Evolutionary conservation across 2,113 vertebrate genomes (phyloP), one percentile per base, ranked within the genome.

Genomic region (Sinocyclocheilus anophthalmus): DNA sequence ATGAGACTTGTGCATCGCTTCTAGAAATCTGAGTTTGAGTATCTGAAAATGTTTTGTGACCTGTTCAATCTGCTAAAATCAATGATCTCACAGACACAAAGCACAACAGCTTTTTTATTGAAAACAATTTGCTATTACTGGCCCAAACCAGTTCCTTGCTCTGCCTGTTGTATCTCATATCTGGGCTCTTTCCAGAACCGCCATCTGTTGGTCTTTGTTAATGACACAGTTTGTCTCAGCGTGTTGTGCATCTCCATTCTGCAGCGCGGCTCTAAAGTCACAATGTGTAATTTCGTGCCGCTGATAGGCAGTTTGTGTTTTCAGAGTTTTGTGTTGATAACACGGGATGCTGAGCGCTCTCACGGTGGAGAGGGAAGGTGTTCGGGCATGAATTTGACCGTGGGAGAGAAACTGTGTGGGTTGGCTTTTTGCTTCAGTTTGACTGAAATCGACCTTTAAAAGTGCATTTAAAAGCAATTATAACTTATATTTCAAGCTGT

Each of bases 121-220:
- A 84, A 78, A 89, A 82, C 85, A 88, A 86, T 88, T 85, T 80
- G 53, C 85, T 84, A 87, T 82, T 87, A 88, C 84, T 86, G 86
- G 76, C 84, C 88, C 79, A 76, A 89, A 88, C 86, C 85, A 59
- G 83, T 89, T 87, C 76, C 85, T 89, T 81, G 16, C 85, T 55
- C 70, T 81, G 85, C 81, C 75, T 87, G 85, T 84, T 88, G 85
- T 76, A 78, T 84, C 81, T 81, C 67, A 67, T 84, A 84, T 88
- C 87, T 86, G 90, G 86, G 78, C 61, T 88, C 24, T 87, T 88
- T 90, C 89, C 90, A 90, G 80, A 76, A 67, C 70, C 61, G 76
- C 89, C 87, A 88, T 91, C 89, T 91, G 89, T 85, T 90, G 81
- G 82, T 85, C 86, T 88, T 86, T 86, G 88, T 88, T 90, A 90